phyloP scores from a whole-genome alignment of 2,797 vertebrate species.

The Heterohyrax brucei region DNA sequence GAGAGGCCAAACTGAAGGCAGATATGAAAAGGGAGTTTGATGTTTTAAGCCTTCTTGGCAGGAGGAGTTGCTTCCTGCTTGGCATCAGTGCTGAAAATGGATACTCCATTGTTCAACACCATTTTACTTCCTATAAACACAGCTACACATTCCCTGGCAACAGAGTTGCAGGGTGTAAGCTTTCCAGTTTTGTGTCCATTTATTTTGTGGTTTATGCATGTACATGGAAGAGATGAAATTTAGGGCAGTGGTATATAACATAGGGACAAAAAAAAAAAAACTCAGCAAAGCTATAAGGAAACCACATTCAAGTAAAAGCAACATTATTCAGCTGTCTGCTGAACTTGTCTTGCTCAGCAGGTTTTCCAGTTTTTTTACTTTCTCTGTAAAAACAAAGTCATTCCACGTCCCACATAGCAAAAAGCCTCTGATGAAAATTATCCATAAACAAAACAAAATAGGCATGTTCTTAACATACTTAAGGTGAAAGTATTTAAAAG shows the following conservation, averaged over 20 bases:
- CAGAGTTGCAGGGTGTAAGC: neutral
- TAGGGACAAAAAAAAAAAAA: neutral
- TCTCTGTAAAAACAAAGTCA: neutral
- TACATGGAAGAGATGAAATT: neutral
- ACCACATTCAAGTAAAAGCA: too few species aligned
- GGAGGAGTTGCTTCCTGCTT: conserved; percentile 27
- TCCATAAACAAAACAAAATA: neutral
- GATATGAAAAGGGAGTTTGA: neutral
- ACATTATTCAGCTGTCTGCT: too few species aligned
- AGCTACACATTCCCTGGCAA: neutral
- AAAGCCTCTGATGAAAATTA: neutral
- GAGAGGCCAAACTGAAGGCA: neutral
- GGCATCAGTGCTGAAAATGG: neutral
- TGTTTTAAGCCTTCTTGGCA: neutral
- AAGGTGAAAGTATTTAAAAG: neutral
- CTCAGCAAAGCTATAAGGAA: neutral
- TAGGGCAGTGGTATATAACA: neutral
- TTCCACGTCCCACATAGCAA: too few species aligned
- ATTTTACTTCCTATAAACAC: neutral
- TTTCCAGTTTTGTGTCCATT: neutral
- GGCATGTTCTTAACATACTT: neutral
- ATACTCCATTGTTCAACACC: neutral
- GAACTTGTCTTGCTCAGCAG: neutral
- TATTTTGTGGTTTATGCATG: neutral
- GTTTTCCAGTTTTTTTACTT: neutral